Conservation (phyloP, 1,140 invertebrate species). For the Trichonephila inaurata region DNA sequence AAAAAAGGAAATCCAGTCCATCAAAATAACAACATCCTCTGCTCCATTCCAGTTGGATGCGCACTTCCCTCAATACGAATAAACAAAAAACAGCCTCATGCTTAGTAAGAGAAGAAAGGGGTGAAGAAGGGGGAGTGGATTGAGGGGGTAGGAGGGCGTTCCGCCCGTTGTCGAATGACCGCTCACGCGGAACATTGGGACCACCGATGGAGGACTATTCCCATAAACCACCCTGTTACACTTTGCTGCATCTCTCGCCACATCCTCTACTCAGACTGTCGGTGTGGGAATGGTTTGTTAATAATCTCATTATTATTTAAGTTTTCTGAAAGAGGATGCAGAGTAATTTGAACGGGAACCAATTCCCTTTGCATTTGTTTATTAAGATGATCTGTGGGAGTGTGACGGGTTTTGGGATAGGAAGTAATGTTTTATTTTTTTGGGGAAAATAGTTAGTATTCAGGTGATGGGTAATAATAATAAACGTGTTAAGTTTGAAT, state of each 20-base stretch:
- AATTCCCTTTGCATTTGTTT: background rate
- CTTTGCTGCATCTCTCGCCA: background rate
- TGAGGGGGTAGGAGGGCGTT: background rate
- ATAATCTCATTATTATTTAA: background rate
- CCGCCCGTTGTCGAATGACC: constrained; percentile 34
- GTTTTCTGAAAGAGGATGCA: background rate
- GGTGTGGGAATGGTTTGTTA: background rate
- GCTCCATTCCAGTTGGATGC: constrained; percentile 9
- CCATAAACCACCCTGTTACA: constrained; percentile 43
- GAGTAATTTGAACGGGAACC: background rate
- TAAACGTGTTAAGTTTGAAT: too few species aligned
- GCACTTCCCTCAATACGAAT: background rate
- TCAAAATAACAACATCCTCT: background rate
- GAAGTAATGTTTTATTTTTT: too few species aligned
- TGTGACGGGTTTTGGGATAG: background rate
- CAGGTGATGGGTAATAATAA: too few species aligned
- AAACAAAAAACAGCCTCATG: background rate
- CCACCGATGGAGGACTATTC: background rate
- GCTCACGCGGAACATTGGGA: constrained; percentile 53
- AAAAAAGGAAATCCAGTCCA: background rate
- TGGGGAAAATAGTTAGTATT: too few species aligned
- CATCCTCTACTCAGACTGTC: background rate
- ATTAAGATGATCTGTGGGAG: background rate
- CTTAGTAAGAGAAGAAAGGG: background rate
- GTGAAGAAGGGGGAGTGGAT: background rate